Percentiles rank a stretch among this genome's conserved stretches.
These are phyloP conservation scores for Chloroclystis v-ata DNA, from an alignment of 2,888 invertebrate species.

Conservation along the genomic window DNA sequence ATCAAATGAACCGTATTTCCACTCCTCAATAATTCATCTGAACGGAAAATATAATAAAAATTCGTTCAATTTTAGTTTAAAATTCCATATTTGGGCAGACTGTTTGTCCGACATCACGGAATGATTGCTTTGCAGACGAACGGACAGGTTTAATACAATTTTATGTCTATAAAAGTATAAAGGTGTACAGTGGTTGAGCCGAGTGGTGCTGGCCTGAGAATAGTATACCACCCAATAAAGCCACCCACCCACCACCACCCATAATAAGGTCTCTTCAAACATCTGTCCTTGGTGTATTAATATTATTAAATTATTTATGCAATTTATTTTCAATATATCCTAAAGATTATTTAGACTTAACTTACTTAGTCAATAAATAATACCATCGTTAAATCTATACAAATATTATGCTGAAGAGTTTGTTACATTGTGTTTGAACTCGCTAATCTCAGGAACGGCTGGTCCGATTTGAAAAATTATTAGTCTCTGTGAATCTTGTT, in stretches of 20 bases:
- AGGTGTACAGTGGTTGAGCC: too few relatives aligned
- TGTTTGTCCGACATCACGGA: slow-evolving; percentile 12
- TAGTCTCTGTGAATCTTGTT: neutral
- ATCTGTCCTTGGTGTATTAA: too few relatives aligned
- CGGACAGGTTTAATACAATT: slow-evolving; percentile 19
- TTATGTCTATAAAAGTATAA: neutral
- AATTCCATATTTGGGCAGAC: slow-evolving; percentile 20
- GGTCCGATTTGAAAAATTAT: neutral
- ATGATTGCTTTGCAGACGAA: slow-evolving; percentile 21
- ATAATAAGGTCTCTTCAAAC: too few relatives aligned
- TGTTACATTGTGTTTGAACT: neutral
- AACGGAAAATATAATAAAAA: slow-evolving; percentile 9
- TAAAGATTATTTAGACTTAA: too few relatives aligned
- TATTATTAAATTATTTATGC: too few relatives aligned
- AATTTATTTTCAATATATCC: too few relatives aligned
- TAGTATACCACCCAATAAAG: too few relatives aligned
- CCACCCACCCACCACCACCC: too few relatives aligned
- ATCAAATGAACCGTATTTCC: neutral
- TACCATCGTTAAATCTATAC: neutral
- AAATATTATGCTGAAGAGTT: too few relatives aligned
- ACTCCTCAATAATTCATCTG: slow-evolving; percentile 8
- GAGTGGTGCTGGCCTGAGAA: too few relatives aligned
- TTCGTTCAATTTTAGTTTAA: slow-evolving; percentile 21
- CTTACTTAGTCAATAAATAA: neutral
- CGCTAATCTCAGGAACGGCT: too few relatives aligned